Evolutionary conservation across 2,797 vertebrate genomes (phyloP).

Genomic region (Erpetoichthys calabaricus): DNA sequence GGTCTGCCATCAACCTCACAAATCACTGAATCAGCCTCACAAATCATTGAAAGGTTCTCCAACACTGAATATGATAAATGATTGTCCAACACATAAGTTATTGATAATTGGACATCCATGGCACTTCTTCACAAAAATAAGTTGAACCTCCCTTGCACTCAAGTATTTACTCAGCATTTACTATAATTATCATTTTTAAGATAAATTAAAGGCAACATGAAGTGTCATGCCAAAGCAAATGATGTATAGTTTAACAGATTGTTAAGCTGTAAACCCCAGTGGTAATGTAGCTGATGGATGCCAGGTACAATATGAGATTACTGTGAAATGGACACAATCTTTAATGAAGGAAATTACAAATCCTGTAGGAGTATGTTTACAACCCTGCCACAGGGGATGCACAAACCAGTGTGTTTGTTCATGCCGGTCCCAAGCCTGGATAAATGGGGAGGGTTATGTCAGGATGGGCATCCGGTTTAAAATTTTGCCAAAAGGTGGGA

Average conservation of each 20-base stretch:
- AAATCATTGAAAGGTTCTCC: conserved; percentile 47
- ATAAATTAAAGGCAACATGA: conserved; percentile 86
- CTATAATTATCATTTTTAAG: conserved; percentile 81
- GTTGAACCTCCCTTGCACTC: conserved; percentile 53
- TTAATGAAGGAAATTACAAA: too few species aligned
- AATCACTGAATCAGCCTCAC: conserved; percentile 45
- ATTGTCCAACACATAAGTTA: conserved; percentile 36
- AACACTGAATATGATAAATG: conserved; percentile 50
- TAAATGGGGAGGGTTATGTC: too few species aligned
- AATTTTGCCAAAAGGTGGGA: too few species aligned
- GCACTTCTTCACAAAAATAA: conserved; percentile 52
- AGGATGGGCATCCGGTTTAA: too few species aligned
- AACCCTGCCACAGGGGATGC: too few species aligned
- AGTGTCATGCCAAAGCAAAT: conserved; percentile 79
- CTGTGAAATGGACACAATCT: too few species aligned
- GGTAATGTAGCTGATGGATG: conserved; percentile 59
- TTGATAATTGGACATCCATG: conserved; percentile 40
- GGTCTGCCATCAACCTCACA: conserved; percentile 41
- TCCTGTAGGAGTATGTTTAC: too few species aligned
- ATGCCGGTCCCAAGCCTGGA: too few species aligned
- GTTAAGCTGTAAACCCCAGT: conserved; percentile 72
- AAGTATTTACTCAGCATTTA: conserved; percentile 84
- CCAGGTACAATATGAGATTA: conserved; percentile 50
- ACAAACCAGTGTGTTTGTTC: too few species aligned
- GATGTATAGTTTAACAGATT: conserved; percentile 93